Percentiles rank a stretch among this genome's conserved stretches.
phyloP scores from a whole-genome alignment of 30 jellyfish, hydroid and myxozoan species.

The Haliclystus octoradiatus region DNA sequence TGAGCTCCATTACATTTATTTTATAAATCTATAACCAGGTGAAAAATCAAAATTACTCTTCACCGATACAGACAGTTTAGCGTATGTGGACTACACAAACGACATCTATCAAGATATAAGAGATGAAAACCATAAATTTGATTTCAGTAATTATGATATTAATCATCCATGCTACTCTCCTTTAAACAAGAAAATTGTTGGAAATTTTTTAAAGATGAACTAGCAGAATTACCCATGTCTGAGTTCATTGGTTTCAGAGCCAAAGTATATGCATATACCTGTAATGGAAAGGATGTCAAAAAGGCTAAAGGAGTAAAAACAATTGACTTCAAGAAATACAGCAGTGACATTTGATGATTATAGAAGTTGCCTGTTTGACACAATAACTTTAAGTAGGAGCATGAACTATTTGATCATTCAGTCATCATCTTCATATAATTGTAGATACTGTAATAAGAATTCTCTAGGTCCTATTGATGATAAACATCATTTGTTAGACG shows the following conservation, averaged over 20 bases:
- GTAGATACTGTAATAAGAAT: no score
- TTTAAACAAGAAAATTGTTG: no score
- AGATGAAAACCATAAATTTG: not conserved
- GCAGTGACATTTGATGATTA: conserved; percentile 15
- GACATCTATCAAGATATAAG: not conserved
- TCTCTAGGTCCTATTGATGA: no score
- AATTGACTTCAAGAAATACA: conserved; percentile 9
- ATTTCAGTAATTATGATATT: no score
- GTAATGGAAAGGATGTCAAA: conserved; percentile 20
- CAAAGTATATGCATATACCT: conserved; percentile 34
- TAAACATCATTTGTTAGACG: no score
- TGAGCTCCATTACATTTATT: conserved; percentile 54
- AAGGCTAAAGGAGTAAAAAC: conserved; percentile 39
- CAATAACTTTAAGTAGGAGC: no score
- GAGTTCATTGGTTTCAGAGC: conserved; percentile 33
- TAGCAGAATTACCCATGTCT: conserved; percentile 17
- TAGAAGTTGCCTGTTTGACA: conserved; percentile 3
- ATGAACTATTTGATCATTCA: no score
- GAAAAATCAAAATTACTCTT: conserved; percentile 15
- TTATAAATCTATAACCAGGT: conserved; percentile 11
- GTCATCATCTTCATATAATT: no score
- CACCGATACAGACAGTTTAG: conserved; percentile 20
- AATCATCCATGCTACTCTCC: not conserved
- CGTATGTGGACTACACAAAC: not conserved
- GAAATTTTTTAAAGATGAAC: conserved; percentile 47